These are phyloP conservation scores for Artibeus jamaicensis DNA, from an alignment of 2,797 vertebrate genomes.

Conservation along the genomic window DNA sequence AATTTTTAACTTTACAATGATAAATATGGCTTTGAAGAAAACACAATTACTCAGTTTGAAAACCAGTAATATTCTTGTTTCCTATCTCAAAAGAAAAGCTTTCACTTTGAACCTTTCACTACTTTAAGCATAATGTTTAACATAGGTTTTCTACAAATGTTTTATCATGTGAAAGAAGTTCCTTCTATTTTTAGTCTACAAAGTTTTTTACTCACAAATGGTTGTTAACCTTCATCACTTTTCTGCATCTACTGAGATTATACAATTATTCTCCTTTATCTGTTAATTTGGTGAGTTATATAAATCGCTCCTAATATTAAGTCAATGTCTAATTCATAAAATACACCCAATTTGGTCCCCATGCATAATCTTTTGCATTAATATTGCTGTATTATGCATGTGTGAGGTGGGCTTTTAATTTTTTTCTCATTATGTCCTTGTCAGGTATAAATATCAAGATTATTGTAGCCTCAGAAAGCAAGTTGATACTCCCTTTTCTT, in stretches of 20 bases:
- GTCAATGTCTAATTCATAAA: not conserved
- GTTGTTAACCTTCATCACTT: not conserved
- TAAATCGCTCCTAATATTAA: not conserved
- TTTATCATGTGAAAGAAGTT: not conserved
- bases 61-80: not conserved
- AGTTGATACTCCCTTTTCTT: not conserved
- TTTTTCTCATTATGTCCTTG: not conserved
- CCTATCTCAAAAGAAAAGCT: not conserved
- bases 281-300: not conserved
- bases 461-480: not conserved
- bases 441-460: not conserved
- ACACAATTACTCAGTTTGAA: not conserved
- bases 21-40: not conserved
- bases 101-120: not conserved
- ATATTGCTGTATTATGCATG: not conserved
- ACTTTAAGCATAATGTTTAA: not conserved
- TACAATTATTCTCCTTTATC: not conserved
- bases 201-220: not conserved
- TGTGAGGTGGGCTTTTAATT: not conserved
- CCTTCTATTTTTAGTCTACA: not conserved
- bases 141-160: not conserved
- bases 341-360: not conserved
- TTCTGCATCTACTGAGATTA: not conserved
- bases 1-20: not conserved
- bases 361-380: not conserved